Evolutionary conservation across 2,888 invertebrate species (phyloP).

Genomic region (Eristalis tenax): DNA sequence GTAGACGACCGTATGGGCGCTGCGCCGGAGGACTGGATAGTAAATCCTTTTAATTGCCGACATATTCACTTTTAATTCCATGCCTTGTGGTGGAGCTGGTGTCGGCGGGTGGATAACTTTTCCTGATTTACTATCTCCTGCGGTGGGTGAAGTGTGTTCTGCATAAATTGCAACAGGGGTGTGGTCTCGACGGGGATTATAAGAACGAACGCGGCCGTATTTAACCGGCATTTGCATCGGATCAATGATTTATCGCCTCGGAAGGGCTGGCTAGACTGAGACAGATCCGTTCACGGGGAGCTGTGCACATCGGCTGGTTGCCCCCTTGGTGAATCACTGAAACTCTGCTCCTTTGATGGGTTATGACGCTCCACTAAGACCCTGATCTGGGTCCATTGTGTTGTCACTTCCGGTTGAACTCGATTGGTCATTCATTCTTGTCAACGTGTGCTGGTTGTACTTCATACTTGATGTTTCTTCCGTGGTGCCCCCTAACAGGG

Average conservation of each 20-base stretch:
- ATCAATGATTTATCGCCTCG: conserved; percentile 10
- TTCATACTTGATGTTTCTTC: too few species aligned
- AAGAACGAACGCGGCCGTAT: neutral
- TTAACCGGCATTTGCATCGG: conserved; percentile 9
- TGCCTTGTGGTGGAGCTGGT: conserved; percentile 20
- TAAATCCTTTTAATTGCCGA: conserved; percentile 70
- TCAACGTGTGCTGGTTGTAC: too few species aligned
- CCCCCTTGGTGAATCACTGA: too few species aligned
- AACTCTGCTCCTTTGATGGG: too few species aligned
- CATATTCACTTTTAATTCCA: conserved; percentile 62
- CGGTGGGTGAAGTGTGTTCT: conserved; percentile 14
- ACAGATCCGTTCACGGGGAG: neutral
- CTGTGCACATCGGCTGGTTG: too few species aligned
- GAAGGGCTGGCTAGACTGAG: neutral
- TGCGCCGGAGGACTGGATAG: conserved; percentile 21
- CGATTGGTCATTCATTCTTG: too few species aligned
- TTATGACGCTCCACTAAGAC: too few species aligned
- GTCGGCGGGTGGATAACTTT: conserved; percentile 33
- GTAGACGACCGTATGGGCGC: conserved; percentile 31
- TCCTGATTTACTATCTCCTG: conserved; percentile 60
- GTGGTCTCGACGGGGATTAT: conserved; percentile 31
- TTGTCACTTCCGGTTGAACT: too few species aligned
- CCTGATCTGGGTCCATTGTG: too few species aligned
- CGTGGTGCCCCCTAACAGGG: too few species aligned
- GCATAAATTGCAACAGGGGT: conserved; percentile 25